phyloP scores from a whole-genome alignment of 2,888 invertebrate species.

The Dioctria rufipes region DNA sequence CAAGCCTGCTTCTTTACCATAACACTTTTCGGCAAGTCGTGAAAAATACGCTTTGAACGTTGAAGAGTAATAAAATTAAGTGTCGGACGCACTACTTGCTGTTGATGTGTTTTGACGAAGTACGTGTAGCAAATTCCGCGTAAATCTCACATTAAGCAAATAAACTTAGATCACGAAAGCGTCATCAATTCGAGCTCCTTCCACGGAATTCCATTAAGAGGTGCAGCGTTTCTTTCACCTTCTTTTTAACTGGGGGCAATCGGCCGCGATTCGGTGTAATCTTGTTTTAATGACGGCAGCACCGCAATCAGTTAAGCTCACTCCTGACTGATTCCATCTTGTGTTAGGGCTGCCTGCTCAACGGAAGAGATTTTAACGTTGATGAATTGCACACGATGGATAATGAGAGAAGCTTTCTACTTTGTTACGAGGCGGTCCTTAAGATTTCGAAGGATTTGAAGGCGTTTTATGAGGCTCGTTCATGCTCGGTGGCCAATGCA shows the following conservation, averaged over 20 bases:
- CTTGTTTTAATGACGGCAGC: conserved; percentile 46
- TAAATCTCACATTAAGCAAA: conserved; percentile 3
- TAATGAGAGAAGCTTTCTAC: conserved; percentile 49
- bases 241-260: conserved; percentile 27
- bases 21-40: too few species aligned
- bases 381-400: conserved; percentile 29
- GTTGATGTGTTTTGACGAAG: background rate
- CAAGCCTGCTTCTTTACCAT: too few species aligned
- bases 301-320: conserved; percentile 15
- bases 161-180: conserved; percentile 15
- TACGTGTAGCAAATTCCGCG: background rate
- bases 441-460: conserved; percentile 23
- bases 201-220: background rate
- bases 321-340: conserved; percentile 10
- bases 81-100: background rate
- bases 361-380: conserved; percentile 40
- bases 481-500: conserved; percentile 31
- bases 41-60: too few species aligned
- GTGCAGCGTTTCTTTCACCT: conserved; percentile 13
- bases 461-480: conserved; percentile 10
- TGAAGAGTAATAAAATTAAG: background rate
- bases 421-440: conserved; percentile 13
- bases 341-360: background rate
- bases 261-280: conserved; percentile 26
- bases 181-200: background rate